Evolutionary conservation across 1,140 invertebrate genomes (phyloP), one percentile per base, ranked within the genome.

Genomic region (Leptinotarsa undecemlineata): DNA sequence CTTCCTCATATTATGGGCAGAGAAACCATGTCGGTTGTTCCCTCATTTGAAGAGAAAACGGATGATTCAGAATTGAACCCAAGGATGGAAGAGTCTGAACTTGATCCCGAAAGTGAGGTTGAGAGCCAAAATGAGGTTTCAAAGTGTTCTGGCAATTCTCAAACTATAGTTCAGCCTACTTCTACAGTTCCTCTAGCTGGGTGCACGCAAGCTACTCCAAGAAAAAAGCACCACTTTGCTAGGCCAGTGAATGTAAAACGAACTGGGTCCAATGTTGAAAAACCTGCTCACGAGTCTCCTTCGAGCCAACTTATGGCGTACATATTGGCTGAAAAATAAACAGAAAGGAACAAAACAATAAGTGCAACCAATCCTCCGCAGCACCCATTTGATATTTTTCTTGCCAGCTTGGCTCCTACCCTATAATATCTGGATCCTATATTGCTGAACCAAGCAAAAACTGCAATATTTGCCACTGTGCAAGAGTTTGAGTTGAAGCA

Each of bases 251-350:
- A 1, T n/a, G 8, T 61, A 20, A 61, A 61, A n/a, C 17, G 17
- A 61, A 61, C 1, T 2, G 17, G 11, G 57, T n/a, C 17, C 17
- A 61, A 61, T 6, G 1, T 33, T 11, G 33, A 33, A 1, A 33
- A 33, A 33, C 33, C 33, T 33, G 26, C 26, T 26, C 60, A 63
- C 47, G 68, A 62, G 48, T 76, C 60, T 68, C 74, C 72, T 48
- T 48, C 74, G 48, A 74, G 72, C 57, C 72, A 75, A 64, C 72
- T 77, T 11, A 77, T 77, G 76, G 63, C 57, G 21, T 77, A 75
- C 64, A 68, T 76, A 21, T 19, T 77, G 21, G 73, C 74, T 14
- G n/a, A 74, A 68, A 77, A 74, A 75, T 48, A 76, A 64, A 20
- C 73, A 48, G 68, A 75, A 61, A 60, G 48, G 66, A 19, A 20